Conservation (phyloP, 2,113 vertebrate species). For the Heptranchias perlo region DNA sequence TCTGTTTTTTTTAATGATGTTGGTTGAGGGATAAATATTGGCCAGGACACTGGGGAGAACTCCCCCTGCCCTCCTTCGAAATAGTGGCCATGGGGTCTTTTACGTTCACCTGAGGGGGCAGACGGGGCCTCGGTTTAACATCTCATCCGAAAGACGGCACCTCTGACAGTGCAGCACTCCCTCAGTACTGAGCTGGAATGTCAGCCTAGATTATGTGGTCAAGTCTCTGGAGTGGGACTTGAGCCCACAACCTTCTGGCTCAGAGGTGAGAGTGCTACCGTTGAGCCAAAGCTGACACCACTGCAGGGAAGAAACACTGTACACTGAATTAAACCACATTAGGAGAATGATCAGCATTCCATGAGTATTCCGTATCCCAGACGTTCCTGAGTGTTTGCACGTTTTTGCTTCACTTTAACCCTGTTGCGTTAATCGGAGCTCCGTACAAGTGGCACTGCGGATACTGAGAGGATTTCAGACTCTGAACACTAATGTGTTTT, state of each 20-base stretch:
- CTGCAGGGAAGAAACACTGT: background rate
- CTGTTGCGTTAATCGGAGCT: background rate
- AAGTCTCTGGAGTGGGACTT: background rate
- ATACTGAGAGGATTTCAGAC: background rate
- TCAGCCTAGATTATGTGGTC: background rate
- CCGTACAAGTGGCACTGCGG: background rate
- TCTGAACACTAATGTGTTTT: background rate
- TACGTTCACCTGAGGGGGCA: background rate
- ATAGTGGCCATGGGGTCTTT: background rate
- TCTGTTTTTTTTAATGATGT: background rate
- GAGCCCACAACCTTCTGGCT: background rate
- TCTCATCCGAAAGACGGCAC: background rate
- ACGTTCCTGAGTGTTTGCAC: background rate
- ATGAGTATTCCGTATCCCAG: background rate
- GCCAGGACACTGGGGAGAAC: background rate
- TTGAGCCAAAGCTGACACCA: background rate
- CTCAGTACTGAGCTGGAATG: background rate
- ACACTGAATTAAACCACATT: background rate
- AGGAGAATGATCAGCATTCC: background rate
- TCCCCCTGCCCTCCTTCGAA: background rate
- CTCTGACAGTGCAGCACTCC: background rate
- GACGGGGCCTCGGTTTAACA: background rate
- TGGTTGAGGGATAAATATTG: background rate
- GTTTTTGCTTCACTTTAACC: background rate
- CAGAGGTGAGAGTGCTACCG: background rate